Conservation (phyloP, 1,140 invertebrate species). For the Drosophila albomicans region DNA sequence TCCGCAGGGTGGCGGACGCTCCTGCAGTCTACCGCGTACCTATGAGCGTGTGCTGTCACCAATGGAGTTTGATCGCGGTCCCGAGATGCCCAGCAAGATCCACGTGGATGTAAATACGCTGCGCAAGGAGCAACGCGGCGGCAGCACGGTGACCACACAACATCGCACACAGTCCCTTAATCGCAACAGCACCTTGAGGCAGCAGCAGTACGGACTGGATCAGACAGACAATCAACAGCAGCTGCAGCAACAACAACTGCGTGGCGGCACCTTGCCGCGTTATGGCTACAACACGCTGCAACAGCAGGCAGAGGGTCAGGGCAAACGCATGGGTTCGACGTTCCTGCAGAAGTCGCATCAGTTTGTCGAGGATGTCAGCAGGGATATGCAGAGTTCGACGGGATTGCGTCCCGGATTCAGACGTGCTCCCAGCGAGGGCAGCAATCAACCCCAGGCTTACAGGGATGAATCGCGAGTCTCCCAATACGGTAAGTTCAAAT, state of each 20-base stretch:
- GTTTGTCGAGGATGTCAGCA: slow-evolving; percentile 89
- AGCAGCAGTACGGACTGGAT: slow-evolving; percentile 60
- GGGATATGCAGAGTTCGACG: slow-evolving; percentile 86
- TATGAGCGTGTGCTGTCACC: slow-evolving; percentile 86
- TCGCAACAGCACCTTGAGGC: slow-evolving; percentile 67
- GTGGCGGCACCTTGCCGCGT: slow-evolving; percentile 87
- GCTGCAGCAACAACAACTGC: slow-evolving; percentile 58
- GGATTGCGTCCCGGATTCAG: slow-evolving; percentile 86
- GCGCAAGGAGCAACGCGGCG: slow-evolving; percentile 70
- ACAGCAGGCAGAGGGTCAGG: slow-evolving; percentile 84
- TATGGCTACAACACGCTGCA: slow-evolving; percentile 86
- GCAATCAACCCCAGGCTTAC: slow-evolving; percentile 87
- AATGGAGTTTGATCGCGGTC: slow-evolving; percentile 87
- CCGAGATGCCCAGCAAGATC: slow-evolving; percentile 85
- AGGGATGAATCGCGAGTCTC: slow-evolving; percentile 89
- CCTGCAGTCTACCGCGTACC: slow-evolving; percentile 85
- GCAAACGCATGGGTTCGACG: slow-evolving; percentile 88
- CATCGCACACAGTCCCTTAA: slow-evolving; percentile 73
- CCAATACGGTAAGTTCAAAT: slow-evolving; percentile 88
- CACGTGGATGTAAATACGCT: slow-evolving; percentile 69
- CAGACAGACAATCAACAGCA: slow-evolving; percentile 83
- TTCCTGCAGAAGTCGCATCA: slow-evolving; percentile 90
- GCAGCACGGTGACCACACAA: slow-evolving; percentile 63
- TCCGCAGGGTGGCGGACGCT: slow-evolving; percentile 81
- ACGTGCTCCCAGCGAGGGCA: slow-evolving; percentile 82